A percentile compares a stretch with the other conserved stretches of the same genome.
Conservation (phyloP, 1,140 invertebrate species). For the Oscheius sp. region DNA sequence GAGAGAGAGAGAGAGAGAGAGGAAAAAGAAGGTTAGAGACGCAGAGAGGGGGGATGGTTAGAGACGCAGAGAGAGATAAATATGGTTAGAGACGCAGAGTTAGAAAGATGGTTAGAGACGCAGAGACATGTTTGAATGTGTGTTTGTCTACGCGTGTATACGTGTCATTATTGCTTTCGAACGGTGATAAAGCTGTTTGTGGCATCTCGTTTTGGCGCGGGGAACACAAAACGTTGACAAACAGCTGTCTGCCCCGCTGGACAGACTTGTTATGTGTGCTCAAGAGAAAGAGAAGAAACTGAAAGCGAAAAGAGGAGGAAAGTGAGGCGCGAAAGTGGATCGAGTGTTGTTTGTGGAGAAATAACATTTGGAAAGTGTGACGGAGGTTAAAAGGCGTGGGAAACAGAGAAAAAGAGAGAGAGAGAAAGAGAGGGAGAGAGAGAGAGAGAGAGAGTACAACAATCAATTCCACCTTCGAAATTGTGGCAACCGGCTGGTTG, state of each 20-base stretch:
- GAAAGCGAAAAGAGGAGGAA: constrained; percentile 1
- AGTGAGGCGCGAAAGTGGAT: background rate
- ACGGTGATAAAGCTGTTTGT: too few species aligned
- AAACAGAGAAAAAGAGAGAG: background rate
- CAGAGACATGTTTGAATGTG: too few species aligned
- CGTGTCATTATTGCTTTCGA: too few species aligned
- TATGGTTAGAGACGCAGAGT: too few species aligned
- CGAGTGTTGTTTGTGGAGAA: background rate
- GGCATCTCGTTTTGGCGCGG: background rate
- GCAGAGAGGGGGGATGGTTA: too few species aligned
- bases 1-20: too few species aligned
- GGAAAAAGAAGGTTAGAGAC: too few species aligned
- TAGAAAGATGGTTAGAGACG: too few species aligned
- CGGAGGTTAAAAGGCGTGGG: background rate
- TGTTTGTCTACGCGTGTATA: too few species aligned
- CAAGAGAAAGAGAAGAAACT: background rate
- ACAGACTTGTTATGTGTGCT: background rate
- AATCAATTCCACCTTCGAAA: background rate
- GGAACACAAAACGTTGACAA: background rate
- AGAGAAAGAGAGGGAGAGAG: background rate
- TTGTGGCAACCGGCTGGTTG: background rate
- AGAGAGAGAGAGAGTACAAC: background rate
- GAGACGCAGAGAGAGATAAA: too few species aligned
- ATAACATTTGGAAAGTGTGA: background rate
- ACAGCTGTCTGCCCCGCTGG: background rate